Percentiles rank a stretch among this genome's conserved stretches.
phyloP scores from a whole-genome alignment of 2,113 vertebrate genomes.

The Chiloscyllium plagiosum region DNA sequence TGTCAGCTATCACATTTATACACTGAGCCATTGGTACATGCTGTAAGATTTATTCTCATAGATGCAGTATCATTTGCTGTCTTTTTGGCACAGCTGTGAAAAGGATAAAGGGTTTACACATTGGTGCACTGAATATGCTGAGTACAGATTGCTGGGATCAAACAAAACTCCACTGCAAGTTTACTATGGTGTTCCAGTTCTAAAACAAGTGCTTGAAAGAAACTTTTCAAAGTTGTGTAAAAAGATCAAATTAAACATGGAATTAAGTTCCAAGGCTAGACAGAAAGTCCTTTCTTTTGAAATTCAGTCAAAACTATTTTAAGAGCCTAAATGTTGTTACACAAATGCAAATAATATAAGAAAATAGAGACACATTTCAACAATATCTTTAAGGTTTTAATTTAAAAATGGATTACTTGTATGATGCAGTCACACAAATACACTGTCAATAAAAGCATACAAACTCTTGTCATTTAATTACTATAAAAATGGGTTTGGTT shows the following conservation, averaged over 20 bases:
- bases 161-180: neutral
- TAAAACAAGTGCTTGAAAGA: neutral
- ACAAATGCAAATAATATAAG: neutral
- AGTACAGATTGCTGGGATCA: neutral
- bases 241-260: neutral
- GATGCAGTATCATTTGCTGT: neutral
- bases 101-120: neutral
- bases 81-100: neutral
- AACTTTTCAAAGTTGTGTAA: neutral
- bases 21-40: neutral
- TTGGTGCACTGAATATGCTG: neutral
- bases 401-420: neutral
- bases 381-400: neutral
- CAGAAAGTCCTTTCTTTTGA: too few relatives aligned
- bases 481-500: neutral
- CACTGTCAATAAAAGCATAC: neutral
- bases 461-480: neutral
- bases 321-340: neutral
- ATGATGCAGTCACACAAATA: neutral
- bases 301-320: neutral
- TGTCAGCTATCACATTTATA: neutral
- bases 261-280: neutral
- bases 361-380: neutral
- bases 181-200: neutral
- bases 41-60: neutral